Percentiles rank a stretch among this genome's conserved stretches.
phyloP scores from a whole-genome alignment of 2,888 invertebrate genomes.

The Patella ulyssiponensis region DNA sequence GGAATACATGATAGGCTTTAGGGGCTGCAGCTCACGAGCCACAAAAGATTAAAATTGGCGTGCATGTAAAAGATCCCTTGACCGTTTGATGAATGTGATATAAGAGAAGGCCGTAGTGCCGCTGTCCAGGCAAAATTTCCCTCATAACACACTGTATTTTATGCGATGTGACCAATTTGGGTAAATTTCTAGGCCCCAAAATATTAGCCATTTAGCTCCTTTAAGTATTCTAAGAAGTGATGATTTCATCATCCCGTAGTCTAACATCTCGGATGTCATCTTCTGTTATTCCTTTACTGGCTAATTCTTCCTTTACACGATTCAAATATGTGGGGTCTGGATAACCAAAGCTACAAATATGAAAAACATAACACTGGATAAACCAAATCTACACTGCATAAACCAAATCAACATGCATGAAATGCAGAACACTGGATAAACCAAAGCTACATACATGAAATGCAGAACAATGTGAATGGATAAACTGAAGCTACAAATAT shows the following conservation, averaged over 20 bases:
- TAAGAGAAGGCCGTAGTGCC: too few relatives aligned
- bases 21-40: too few relatives aligned
- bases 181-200: too few relatives aligned
- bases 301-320: slow-evolving; percentile 41
- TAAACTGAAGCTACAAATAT: background rate
- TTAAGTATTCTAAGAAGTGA: too few relatives aligned
- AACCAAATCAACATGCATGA: background rate
- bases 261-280: background rate
- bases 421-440: background rate
- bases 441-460: background rate
- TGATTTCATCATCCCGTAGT: background rate
- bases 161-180: too few relatives aligned
- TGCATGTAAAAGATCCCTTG: too few relatives aligned
- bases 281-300: slow-evolving; percentile 42
- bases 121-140: too few relatives aligned
- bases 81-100: too few relatives aligned
- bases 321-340: slow-evolving; percentile 42
- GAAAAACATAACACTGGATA: background rate
- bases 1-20: too few relatives aligned
- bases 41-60: too few relatives aligned
- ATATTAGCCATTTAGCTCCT: too few relatives aligned
- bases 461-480: background rate
- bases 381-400: background rate
- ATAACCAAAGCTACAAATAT: slow-evolving; percentile 43
- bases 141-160: too few relatives aligned